These are phyloP conservation scores for Pachyrhynchus sulphureomaculatus DNA, from an alignment of 1,140 invertebrate genomes.

Conservation along the genomic window DNA sequence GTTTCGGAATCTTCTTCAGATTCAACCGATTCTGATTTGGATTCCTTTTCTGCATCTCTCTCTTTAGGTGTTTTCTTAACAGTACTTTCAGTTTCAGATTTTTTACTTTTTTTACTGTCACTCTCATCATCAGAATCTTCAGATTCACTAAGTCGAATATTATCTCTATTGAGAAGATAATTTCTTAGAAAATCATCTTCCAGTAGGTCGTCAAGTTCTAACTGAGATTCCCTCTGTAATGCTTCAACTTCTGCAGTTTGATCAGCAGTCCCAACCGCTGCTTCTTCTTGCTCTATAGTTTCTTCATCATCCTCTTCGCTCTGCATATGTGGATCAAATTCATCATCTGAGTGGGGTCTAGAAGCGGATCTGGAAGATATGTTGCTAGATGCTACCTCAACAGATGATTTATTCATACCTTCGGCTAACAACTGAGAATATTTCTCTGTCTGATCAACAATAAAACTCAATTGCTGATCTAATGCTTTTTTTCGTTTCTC, in stretches of 20 bases:
- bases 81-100: neutral
- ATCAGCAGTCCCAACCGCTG: constrained; percentile 59
- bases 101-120: constrained; percentile 32
- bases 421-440: constrained; percentile 90
- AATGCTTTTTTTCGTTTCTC: constrained; percentile 94
- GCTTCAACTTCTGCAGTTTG: constrained; percentile 82
- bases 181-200: constrained; percentile 70
- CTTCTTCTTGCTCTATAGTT: constrained; percentile 91
- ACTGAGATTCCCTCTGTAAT: constrained; percentile 85
- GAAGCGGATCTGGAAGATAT: constrained; percentile 53
- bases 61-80: constrained; percentile 30
- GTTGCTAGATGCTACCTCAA: constrained; percentile 35
- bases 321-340: constrained; percentile 75
- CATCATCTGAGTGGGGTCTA: constrained; percentile 61
- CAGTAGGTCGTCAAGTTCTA: constrained; percentile 87
- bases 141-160: constrained; percentile 52
- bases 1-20: constrained; percentile 37
- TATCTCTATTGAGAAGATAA: constrained; percentile 71
- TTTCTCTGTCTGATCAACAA: constrained; percentile 98
- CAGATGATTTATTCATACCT: constrained; percentile 69
- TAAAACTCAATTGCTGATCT: constrained; percentile 96
- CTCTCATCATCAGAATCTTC: constrained; percentile 37
- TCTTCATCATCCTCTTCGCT: constrained; percentile 91
- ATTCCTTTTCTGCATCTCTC: constrained; percentile 72
- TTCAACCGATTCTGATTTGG: constrained; percentile 47